These are phyloP conservation scores for Semnornis frantzii DNA, from an alignment of 2,113 vertebrate species.

Conservation along the genomic window DNA sequence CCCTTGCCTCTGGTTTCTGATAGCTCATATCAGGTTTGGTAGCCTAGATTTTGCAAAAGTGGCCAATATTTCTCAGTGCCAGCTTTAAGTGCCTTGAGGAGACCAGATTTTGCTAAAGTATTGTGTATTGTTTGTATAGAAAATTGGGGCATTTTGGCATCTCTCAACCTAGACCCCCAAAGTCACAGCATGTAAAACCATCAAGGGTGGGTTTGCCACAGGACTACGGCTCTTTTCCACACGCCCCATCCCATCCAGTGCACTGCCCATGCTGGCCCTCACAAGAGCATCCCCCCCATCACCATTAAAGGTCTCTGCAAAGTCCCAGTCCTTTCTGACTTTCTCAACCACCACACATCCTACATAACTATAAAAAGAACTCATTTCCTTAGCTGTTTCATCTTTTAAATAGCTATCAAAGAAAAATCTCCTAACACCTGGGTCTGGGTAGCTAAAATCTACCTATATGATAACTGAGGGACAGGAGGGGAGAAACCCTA, in stretches of 20 bases:
- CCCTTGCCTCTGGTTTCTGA: slow-evolving; percentile 27
- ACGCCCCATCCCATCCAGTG: neutral
- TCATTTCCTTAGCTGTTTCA: slow-evolving; percentile 31
- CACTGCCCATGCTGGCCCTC: fast-evolving
- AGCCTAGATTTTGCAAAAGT: slow-evolving; percentile 22
- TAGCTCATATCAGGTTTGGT: slow-evolving; percentile 30
- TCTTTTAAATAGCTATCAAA: slow-evolving; percentile 18
- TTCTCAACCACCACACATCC: slow-evolving; percentile 8
- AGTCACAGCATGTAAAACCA: neutral
- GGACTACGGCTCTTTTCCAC: neutral
- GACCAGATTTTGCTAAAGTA: neutral
- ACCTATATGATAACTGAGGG: slow-evolving; percentile 39
- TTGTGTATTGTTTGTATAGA: neutral
- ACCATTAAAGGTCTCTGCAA: neutral
- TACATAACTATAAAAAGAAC: slow-evolving; percentile 32
- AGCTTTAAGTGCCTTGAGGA: neutral
- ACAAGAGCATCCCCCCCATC: neutral
- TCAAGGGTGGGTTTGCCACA: neutral
- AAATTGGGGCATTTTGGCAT: neutral
- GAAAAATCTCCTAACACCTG: neutral
- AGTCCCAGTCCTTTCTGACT: slow-evolving; percentile 16
- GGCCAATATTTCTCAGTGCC: neutral
- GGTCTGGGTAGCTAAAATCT: neutral
- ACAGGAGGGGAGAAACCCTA: slow-evolving; percentile 61
- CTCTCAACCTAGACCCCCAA: neutral